These are phyloP conservation scores for Motacilla tschutschensis DNA, from an alignment of 2,113 vertebrate genomes.

Conservation along the genomic window DNA sequence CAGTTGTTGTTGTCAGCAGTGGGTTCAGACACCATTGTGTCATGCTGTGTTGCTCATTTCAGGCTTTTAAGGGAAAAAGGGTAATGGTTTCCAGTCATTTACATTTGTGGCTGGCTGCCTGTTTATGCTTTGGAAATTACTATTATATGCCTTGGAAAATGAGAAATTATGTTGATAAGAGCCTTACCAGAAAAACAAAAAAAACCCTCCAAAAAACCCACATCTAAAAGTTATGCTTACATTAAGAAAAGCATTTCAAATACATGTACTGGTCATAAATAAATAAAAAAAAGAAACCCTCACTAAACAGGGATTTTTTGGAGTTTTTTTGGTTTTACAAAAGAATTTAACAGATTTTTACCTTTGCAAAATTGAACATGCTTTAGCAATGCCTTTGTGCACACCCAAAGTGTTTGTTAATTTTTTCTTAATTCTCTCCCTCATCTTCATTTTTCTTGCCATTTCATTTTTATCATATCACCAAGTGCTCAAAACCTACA, in stretches of 20 bases:
- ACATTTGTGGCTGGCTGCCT: background rate
- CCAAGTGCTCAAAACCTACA: background rate
- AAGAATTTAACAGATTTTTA: background rate
- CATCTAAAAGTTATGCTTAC: background rate
- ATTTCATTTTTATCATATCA: background rate
- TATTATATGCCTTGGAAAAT: background rate
- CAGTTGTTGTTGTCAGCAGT: background rate
- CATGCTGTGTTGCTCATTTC: background rate
- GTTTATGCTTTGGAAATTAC: conserved; percentile 1
- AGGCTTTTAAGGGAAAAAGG: background rate
- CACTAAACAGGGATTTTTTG: background rate
- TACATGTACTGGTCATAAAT: background rate
- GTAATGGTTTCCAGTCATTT: background rate
- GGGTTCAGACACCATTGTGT: background rate
- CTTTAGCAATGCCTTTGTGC: background rate
- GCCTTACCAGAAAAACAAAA: background rate
- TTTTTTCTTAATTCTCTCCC: background rate
- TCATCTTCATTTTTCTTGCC: background rate
- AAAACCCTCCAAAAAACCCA: too few relatives aligned
- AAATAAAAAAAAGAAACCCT: accelerated
- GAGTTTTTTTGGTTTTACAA: background rate
- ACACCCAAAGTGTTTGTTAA: background rate
- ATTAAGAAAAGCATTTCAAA: background rate
- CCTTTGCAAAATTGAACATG: background rate
- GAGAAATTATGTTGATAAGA: background rate